Conservation (phyloP, 2,888 invertebrate genomes). For the Drosophila stalkeri region DNA sequence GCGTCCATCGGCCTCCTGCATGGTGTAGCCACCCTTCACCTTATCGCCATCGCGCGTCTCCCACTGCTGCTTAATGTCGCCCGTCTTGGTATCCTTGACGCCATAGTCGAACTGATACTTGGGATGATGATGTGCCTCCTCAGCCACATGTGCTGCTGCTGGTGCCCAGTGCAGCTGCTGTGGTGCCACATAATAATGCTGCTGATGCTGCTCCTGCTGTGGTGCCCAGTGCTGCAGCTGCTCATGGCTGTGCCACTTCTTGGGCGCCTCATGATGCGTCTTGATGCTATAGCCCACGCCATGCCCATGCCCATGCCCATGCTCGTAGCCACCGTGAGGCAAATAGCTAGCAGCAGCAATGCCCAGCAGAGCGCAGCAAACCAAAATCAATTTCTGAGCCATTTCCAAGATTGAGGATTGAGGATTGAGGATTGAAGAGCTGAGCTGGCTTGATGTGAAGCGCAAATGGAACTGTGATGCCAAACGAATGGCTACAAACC, state of each 20-base stretch:
- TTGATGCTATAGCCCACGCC: slow-evolving; percentile 71
- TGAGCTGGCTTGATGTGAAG: slow-evolving; percentile 41
- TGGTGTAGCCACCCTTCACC: slow-evolving; percentile 86
- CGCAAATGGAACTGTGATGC: slow-evolving; percentile 59
- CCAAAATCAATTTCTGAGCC: slow-evolving; percentile 46
- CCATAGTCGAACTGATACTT: slow-evolving; percentile 86
- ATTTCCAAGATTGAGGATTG: slow-evolving; percentile 40
- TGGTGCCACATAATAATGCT: slow-evolving; percentile 37
- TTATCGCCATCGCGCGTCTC: slow-evolving; percentile 86
- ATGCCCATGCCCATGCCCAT: slow-evolving; percentile 57
- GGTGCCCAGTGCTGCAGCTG: slow-evolving; percentile 48
- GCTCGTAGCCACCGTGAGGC: slow-evolving; percentile 53
- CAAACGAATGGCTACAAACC: slow-evolving; percentile 20
- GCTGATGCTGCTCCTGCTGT: slow-evolving; percentile 65
- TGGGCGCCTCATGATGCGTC: slow-evolving; percentile 65
- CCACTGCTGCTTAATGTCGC: slow-evolving; percentile 86
- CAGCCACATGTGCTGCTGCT: slow-evolving; percentile 63
- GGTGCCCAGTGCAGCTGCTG: slow-evolving; percentile 51
- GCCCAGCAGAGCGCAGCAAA: slow-evolving; percentile 59
- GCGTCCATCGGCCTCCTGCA: slow-evolving; percentile 86
- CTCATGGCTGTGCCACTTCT: slow-evolving; percentile 64
- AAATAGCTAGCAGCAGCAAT: slow-evolving; percentile 61
- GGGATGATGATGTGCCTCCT: slow-evolving; percentile 85
- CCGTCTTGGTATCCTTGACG: slow-evolving; percentile 86
- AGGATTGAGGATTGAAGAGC: no score